Base-by-base conservation (phyloP, 1,140 invertebrate species). In the Watersipora subatra region DNA sequence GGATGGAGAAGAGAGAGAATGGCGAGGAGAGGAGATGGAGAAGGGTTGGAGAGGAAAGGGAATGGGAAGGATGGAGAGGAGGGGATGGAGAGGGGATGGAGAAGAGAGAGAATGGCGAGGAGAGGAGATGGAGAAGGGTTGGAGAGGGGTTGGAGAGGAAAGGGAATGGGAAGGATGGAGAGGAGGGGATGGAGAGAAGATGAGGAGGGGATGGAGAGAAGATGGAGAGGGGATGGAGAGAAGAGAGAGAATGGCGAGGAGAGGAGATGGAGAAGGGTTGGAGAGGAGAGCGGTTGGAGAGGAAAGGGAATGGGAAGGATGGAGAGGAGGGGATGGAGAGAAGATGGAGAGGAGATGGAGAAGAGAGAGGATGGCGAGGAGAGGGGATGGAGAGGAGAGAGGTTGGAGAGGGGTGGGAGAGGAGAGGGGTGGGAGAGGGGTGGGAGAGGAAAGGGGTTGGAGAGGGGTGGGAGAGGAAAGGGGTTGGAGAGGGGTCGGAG, bases 331-430 rank as follows among this genome's bases (percentile, higher is more conserved):
- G 15, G 12, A 22, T 15, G 25, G 15, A 61, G 58, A 24, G 12
- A 15, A 17, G 25, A 22, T 15, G 22, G 25, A 26, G 12, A 15
- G 12, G 22, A 61, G 15, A 12, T 20, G 58, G 15, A 24, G 22
- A 26, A 15, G 58, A 15, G 15, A 61, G 22, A 61, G 58, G 22
- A 29, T 63, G 22, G 61, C 15, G 7, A 71, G 64, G 26, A 34
- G 62, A 28, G 62, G n/a, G 19, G 72, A 55, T 17, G 46, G 22
- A 22, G 46, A 55, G 17, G 46, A 55, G 17, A 55, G 46, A 55
- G 46, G 46, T 17, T 17, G 46, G 46, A 55, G n/a, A n/a, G n/a
- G n/a, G n/a, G n/a, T n/a, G n/a, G n/a, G n/a, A n/a, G n/a, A n/a
- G n/a, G n/a, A n/a, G n/a, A n/a, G n/a, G n/a, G n/a, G n/a, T n/a